Base-by-base conservation (phyloP, 2,113 vertebrate species). In the Falcunculus frontatus region DNA sequence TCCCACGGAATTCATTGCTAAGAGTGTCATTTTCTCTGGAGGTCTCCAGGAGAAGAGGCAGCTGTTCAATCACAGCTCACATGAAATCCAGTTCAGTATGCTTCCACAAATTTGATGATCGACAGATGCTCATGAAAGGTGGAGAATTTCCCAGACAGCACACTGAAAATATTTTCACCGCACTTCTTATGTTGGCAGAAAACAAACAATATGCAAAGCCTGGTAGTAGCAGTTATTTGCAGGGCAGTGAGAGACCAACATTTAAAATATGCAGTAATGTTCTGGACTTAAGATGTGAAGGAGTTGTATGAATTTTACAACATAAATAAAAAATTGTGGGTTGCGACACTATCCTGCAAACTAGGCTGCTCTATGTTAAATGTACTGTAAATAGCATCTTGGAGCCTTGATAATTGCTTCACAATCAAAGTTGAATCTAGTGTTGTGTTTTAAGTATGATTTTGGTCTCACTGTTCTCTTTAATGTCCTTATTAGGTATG, bases 11-110 rank as follows among this genome's bases (percentile, higher is more conserved):
- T 95, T 96, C 5, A 92, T 86, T 94, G 79, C 83, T 41, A 75
- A 89, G 87, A 68, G 16, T 65, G 63, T 96, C 53, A 76, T 95
- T 97, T 97, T 92, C 64, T 97, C 87, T 96, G 83, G 95, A 96
- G 52, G 55, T 84, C 57, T 95, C 81, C 91, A 88, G 79, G 94
- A 96, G 72, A 89, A 90, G 76, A 95, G 60, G 32, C 97, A 97
- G 93, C 92, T 96, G 94, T 89, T 87, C 0, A 32, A 92, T 88
- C 72, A 57, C 85, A 91, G 63, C 76, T 94, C 53, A 63, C 68
- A 53, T 60, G 62, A 93, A 84, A 94, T 78, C 33, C 75, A 88
- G 72, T 94, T 93, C 74, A 79, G 21, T 74, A 13, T 62, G 50
- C 53, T 93, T 96, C 56, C 74, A 90, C 78, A 84, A 41, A 84